phyloP scores from a whole-genome alignment of 2,113 vertebrate genomes.

The Gopherus evgoodei region DNA sequence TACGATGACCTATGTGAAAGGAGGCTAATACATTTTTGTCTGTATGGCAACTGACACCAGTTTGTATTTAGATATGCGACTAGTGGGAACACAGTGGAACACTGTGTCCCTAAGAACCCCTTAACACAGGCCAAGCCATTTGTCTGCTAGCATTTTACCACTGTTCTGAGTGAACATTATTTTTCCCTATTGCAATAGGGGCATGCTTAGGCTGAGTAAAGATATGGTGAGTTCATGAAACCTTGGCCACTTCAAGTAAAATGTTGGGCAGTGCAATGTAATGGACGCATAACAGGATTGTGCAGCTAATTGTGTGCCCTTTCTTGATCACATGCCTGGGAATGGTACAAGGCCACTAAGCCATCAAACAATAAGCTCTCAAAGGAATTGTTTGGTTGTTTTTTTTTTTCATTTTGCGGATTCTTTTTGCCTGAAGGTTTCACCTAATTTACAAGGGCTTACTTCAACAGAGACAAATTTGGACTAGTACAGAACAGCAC shows the following conservation, averaged over 20 bases:
- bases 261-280: slow-evolving; percentile 48
- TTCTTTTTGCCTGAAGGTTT: slow-evolving; percentile 42
- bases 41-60: slow-evolving; percentile 84
- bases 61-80: slow-evolving; percentile 83
- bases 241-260: slow-evolving; percentile 65
- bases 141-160: slow-evolving; percentile 75
- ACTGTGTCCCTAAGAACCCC: slow-evolving; percentile 80
- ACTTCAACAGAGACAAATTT: slow-evolving; percentile 59
- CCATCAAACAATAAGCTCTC: slow-evolving; percentile 60
- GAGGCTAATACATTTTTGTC: slow-evolving; percentile 79
- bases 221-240: slow-evolving; percentile 64
- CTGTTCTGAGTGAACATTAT: slow-evolving; percentile 48
- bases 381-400: slow-evolving; percentile 40
- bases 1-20: slow-evolving; percentile 81
- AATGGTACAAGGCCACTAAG: slow-evolving; percentile 56
- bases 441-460: slow-evolving; percentile 54
- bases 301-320: slow-evolving; percentile 65
- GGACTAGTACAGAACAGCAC: slow-evolving; percentile 53
- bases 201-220: slow-evolving; percentile 42
- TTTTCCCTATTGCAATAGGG: slow-evolving; percentile 10
- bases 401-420: slow-evolving; percentile 7
- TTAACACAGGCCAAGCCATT: slow-evolving; percentile 80
- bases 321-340: slow-evolving; percentile 76
- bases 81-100: slow-evolving; percentile 82
- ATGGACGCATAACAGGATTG: slow-evolving; percentile 76